Conservation (phyloP, 2,888 invertebrate species). For the Aspidapion aeneum region DNA sequence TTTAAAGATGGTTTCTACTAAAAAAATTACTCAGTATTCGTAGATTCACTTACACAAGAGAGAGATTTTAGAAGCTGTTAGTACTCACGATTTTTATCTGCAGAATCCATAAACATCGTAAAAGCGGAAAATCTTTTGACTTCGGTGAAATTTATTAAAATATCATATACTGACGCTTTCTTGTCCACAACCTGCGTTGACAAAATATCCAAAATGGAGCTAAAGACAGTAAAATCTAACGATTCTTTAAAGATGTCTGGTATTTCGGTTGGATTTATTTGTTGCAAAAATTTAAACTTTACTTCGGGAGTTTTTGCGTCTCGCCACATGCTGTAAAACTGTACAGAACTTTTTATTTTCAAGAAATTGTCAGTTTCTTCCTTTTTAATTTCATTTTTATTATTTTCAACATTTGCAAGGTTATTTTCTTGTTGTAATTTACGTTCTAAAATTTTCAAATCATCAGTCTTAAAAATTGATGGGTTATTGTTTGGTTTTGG, state of each 20-base stretch:
- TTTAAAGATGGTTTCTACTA: no score
- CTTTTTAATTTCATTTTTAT: not conserved
- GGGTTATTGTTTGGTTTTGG: conserved; percentile 20
- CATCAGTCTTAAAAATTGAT: conserved; percentile 30
- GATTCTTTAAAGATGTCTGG: conserved; percentile 64
- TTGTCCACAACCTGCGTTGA: conserved; percentile 49
- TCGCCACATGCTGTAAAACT: conserved; percentile 64
- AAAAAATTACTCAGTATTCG: no score
- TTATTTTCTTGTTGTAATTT: conserved; percentile 10
- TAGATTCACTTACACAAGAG: no score
- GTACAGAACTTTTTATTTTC: conserved; percentile 60
- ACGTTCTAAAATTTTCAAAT: conserved; percentile 35
- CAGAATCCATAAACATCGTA: conserved; percentile 57
- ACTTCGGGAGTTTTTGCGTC: conserved; percentile 51
- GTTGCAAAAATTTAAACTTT: conserved; percentile 58
- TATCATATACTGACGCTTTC: conserved; percentile 48
- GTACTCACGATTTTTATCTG: conserved; percentile 57
- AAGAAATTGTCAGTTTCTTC: conserved; percentile 37
- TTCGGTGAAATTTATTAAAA: conserved; percentile 52
- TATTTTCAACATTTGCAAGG: conserved; percentile 16
- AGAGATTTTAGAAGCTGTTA: not conserved
- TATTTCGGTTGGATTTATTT: conserved; percentile 54
- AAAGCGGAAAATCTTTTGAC: conserved; percentile 65
- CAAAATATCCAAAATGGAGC: conserved; percentile 55
- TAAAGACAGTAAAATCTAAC: conserved; percentile 61